Base-by-base conservation (phyloP, 2,113 vertebrate genomes). In the Siphamia tubifer region DNA sequence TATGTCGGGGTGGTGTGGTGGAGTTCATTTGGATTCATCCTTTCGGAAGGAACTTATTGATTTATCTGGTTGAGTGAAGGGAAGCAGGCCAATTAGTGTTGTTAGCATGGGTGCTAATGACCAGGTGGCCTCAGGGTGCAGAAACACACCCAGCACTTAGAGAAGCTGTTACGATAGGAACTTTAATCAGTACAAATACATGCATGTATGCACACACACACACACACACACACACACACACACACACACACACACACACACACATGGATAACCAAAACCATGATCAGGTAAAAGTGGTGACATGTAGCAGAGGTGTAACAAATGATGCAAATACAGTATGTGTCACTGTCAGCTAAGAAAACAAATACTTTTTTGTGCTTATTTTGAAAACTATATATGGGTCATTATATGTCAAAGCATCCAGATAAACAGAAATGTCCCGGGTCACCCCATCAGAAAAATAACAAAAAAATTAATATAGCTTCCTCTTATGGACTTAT, bases 41-140 rank as follows among this genome's bases (percentile, higher is more conserved):
- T 57, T 70, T 52, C 34, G 53, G 63, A 68, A 47, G 57, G 15
- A 45, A 54, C 57, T 83, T 44, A 83, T 80, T 0, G 69, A 85
- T 82, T 77, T 55, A 17, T 64, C 40, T 7, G 70, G 42, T 48
- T 66, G 49, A 63, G 72, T n/a, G 62, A 67, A 23, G 32, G 62
- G 56, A 74, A 53, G 51, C 58, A 30, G 51, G 40, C 51, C 84
- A 82, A 87, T 89, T 84, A 84, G 79, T 54, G 81, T 35, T 72
- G 77, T 86, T 83, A 75, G 71, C 9, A 68, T 79, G 84, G 79
- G 81, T 62, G 2, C 80, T 80, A 87, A 82, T 85, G 84, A 20
- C 19, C 56, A 78, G 49, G 55, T 39, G 78, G 82, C 82, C 80
- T 80, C 49, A 0, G 76, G 83, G 72, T 30, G 61, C 34, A 51